A percentile compares a stretch with the other conserved stretches of the same genome.
Evolutionary conservation across 1,140 invertebrate species (phyloP).

Genomic region (Halyomorpha halys): DNA sequence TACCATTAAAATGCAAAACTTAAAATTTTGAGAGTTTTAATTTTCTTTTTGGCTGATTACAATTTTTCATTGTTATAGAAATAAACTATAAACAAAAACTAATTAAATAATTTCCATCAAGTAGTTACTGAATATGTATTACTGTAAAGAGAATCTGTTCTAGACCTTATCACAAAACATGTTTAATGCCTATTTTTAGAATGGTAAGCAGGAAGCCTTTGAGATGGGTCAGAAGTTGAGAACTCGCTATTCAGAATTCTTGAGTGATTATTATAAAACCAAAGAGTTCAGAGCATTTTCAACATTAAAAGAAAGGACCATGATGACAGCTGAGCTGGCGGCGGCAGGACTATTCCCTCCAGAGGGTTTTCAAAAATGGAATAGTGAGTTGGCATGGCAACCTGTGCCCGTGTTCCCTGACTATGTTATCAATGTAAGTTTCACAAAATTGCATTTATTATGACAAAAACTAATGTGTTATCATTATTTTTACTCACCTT

Average conservation of each 20-base stretch:
- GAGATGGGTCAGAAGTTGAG: slow-evolving; percentile 51
- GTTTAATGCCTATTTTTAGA: slow-evolving; percentile 37
- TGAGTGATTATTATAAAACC: slow-evolving; percentile 48
- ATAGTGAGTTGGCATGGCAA: slow-evolving; percentile 65
- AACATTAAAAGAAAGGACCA: slow-evolving; percentile 61
- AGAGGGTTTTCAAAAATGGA: slow-evolving; percentile 53
- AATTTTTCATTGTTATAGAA: no score
- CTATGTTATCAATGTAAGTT: slow-evolving; percentile 3
- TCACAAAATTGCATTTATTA: no score
- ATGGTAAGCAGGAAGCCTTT: slow-evolving; percentile 51
- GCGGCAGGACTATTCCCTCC: slow-evolving; percentile 76
- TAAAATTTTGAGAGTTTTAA: no score
- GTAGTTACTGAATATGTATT: no score
- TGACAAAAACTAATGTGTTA: no score
- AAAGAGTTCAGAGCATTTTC: slow-evolving; percentile 54
- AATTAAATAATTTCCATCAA: no score
- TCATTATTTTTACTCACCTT: no score
- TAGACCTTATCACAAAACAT: no score
- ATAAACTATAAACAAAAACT: no score
- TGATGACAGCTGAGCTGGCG: slow-evolving; percentile 72
- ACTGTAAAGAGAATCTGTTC: no score
- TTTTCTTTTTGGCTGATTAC: no score
- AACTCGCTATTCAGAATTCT: slow-evolving; percentile 47
- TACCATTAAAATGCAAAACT: no score
- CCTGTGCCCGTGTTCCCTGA: slow-evolving; percentile 52